A percentile compares a stretch with the other conserved stretches of the same genome.
phyloP scores from a whole-genome alignment of 2,888 invertebrate species.

The Brachylomia viminalis region DNA sequence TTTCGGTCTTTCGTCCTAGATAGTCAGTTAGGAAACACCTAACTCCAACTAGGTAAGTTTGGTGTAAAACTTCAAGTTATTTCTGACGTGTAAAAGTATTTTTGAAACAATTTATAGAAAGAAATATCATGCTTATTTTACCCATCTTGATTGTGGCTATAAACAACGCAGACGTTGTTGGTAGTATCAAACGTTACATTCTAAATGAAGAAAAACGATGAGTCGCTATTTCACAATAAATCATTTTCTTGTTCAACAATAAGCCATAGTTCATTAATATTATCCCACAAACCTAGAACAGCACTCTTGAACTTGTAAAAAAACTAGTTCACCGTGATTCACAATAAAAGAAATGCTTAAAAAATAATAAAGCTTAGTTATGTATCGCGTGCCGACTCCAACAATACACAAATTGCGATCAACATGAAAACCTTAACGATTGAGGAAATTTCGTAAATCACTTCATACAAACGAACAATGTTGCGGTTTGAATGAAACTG shows the following conservation, averaged over 20 bases:
- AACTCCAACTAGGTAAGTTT: neutral
- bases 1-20: neutral
- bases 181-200: neutral
- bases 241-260: constrained; percentile 43
- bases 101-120: too few species aligned
- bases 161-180: constrained; percentile 8
- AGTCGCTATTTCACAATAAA: constrained; percentile 26
- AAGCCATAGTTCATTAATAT: constrained; percentile 15
- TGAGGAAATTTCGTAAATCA: constrained; percentile 79
- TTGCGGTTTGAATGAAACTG: constrained; percentile 65
- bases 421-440: constrained; percentile 78
- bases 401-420: constrained; percentile 76
- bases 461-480: constrained; percentile 76
- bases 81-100: too few species aligned
- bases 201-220: constrained; percentile 22
- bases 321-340: constrained; percentile 36
- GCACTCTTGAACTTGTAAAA: constrained; percentile 50
- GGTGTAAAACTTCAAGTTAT: too few species aligned
- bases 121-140: neutral
- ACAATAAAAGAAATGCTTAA: constrained; percentile 50
- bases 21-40: neutral
- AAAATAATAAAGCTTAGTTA: constrained; percentile 63
- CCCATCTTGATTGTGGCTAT: neutral
- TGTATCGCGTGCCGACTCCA: constrained; percentile 73
- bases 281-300: constrained; percentile 18